Evolutionary conservation across 2,797 vertebrate genomes (phyloP).

Genomic region (Nasua narica): DNA sequence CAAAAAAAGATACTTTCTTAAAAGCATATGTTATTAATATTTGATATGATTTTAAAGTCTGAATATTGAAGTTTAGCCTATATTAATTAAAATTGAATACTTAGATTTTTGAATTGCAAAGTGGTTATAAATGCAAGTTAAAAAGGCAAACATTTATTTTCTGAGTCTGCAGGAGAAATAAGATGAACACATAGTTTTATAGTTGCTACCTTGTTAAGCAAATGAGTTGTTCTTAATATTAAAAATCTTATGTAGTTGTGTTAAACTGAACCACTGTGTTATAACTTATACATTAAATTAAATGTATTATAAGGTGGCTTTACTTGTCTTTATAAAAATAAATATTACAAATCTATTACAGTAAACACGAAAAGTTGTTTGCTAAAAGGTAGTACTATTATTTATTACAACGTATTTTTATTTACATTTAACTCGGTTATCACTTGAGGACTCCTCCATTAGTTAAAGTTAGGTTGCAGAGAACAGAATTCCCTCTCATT

Average conservation of each 20-base stretch:
- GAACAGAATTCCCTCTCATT: slow-evolving; percentile 43
- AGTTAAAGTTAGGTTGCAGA: slow-evolving; percentile 7
- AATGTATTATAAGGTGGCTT: slow-evolving; percentile 41
- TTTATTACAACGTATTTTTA: slow-evolving; percentile 38
- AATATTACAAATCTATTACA: slow-evolving; percentile 49
- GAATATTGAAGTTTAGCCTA: slow-evolving; percentile 50
- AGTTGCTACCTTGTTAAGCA: slow-evolving; percentile 48
- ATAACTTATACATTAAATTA: slow-evolving; percentile 54
- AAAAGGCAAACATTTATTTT: slow-evolving; percentile 60
- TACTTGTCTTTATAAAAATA: slow-evolving; percentile 68
- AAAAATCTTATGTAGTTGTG: slow-evolving; percentile 54
- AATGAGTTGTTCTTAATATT: slow-evolving; percentile 54
- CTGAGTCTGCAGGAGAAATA: slow-evolving; percentile 48
- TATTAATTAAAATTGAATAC: slow-evolving; percentile 53
- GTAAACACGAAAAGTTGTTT: slow-evolving; percentile 56
- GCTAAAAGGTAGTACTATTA: slow-evolving; percentile 16
- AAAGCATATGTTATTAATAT: slow-evolving; percentile 58
- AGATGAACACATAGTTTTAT: slow-evolving; percentile 63
- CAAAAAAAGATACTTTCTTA: slow-evolving; percentile 50
- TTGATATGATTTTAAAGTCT: slow-evolving; percentile 61
- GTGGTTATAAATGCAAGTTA: slow-evolving; percentile 50
- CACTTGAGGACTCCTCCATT: not conserved
- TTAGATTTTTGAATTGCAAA: slow-evolving; percentile 54
- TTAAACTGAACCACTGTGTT: slow-evolving; percentile 48
- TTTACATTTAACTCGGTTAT: not conserved